Base-by-base conservation (phyloP, 2,888 invertebrate species). In the Phania funesta region DNA sequence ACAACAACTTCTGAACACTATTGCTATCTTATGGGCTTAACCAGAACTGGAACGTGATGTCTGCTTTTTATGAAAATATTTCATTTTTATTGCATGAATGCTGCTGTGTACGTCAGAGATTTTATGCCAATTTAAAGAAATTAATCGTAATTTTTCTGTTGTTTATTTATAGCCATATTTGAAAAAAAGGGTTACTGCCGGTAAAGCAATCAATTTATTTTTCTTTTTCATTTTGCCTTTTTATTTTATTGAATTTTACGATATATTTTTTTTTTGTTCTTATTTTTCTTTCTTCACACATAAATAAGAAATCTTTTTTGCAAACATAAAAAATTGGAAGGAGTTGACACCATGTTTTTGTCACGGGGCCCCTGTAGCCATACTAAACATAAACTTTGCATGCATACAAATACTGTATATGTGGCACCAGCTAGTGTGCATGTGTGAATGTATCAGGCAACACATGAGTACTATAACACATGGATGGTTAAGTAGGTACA, bases 241-340 rank as follows among this genome's bases (percentile, higher is more conserved):
- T 29, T 50, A 50, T 75, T 68, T 74, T 82, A 82, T 82, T 82
- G 77, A 82, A 78, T 82, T 78, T 60, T 68, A 77, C 32, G 24
- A 50, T n/a, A n/a, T n/a, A n/a, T 48, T 68, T 64, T 44, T 20
- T 68, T 1, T 56, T 18, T 54, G 4, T 32, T 32, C 22, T 20
- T 26, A 18, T 20, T 16, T 22, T 35, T n/a, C 11, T 35, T 50
- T 41, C 18, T 35, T 26, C 16, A 54, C 20, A 52, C 46, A 50
- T 35, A 71, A 70, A 26, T 35, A 70, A 44, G 26, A 65, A 58
- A 75, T 58, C 8, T 71, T 46, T 44, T 58, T 24, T 32, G 16
- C 9, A 29, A 50, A 71, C 29, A 48, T 22, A 29, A 3, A 46
- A 29, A 16, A 50, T 22, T 44, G 26, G 38, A 32, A 65, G 41